These are phyloP conservation scores for Sigmodon hispidus DNA, from an alignment of 2,113 vertebrate genomes.

Conservation along the genomic window DNA sequence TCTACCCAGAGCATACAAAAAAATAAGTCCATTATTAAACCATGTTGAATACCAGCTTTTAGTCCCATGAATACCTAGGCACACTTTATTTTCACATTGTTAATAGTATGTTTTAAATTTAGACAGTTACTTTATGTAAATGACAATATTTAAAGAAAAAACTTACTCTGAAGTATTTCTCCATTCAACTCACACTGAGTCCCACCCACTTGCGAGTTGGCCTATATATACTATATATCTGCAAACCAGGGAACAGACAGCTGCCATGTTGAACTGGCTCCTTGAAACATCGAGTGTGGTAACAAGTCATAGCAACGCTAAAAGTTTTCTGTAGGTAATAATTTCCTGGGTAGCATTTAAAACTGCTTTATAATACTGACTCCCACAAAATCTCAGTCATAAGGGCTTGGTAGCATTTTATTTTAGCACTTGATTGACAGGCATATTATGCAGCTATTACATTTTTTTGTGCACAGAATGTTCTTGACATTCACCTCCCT, in stretches of 20 bases:
- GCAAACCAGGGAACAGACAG: not conserved
- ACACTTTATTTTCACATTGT: not conserved
- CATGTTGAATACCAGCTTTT: not conserved
- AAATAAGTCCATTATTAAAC: not conserved
- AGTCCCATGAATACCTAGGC: not conserved
- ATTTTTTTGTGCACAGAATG: conserved; percentile 73
- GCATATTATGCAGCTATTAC: conserved; percentile 75
- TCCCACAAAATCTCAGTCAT: conserved; percentile 73
- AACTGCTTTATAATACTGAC: conserved; percentile 74
- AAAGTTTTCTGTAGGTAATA: conserved; percentile 72
- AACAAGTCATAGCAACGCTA: conserved; percentile 47
- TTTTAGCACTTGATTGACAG: conserved; percentile 79
- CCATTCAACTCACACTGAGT: not conserved
- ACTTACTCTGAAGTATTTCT: not conserved
- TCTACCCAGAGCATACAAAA: not conserved
- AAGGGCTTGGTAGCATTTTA: conserved; percentile 73
- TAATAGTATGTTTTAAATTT: conserved; percentile 3
- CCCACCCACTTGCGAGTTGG: not conserved
- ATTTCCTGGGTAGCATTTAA: conserved; percentile 69
- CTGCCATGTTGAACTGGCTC: not conserved
- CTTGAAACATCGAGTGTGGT: not conserved
- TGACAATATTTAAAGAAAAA: not conserved
- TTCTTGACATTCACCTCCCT: conserved; percentile 75
- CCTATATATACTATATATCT: conserved; percentile 27
- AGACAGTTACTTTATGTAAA: not conserved